Conservation (phyloP, 2,797 vertebrate species). For the Decapterus maruadsi region DNA sequence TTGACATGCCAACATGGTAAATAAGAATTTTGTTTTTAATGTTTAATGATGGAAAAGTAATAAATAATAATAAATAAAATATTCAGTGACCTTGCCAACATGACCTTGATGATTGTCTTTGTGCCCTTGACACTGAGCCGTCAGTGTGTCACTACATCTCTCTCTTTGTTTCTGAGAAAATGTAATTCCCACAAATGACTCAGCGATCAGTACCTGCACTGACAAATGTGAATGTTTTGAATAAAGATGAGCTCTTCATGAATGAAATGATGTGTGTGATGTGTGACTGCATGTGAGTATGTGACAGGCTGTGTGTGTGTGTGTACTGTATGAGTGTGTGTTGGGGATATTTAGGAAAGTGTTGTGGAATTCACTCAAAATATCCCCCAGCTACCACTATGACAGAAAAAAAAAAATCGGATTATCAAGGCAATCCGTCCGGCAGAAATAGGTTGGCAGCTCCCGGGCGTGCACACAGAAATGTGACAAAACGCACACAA, state of each 20-base stretch:
- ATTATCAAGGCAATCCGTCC: constrained; percentile 46
- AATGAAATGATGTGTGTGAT: constrained; percentile 23
- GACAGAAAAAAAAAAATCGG: not conserved
- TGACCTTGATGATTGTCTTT: not conserved
- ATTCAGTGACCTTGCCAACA: not conserved
- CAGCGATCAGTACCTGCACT: constrained; percentile 30
- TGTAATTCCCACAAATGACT: constrained; percentile 30
- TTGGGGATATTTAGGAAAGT: constrained; percentile 28
- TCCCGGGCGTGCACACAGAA: constrained; percentile 14
- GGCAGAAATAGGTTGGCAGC: constrained; percentile 19
- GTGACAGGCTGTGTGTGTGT: not conserved
- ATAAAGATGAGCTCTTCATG: constrained; percentile 49
- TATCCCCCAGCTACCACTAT: constrained; percentile 36
- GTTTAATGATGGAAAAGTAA: too few relatives aligned
- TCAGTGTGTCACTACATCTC: not conserved
- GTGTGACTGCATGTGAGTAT: not conserved
- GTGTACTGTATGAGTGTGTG: constrained; percentile 4
- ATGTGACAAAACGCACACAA: constrained; percentile 43
- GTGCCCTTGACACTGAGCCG: not conserved
- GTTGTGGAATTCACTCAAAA: constrained; percentile 43
- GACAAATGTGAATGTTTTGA: constrained; percentile 27
- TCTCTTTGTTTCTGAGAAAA: not conserved
- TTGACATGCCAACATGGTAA: too few relatives aligned
- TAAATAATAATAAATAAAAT: not conserved
- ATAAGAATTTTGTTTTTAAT: too few relatives aligned